Conservation (phyloP, 2,888 invertebrate species). For the Myopa testacea region DNA sequence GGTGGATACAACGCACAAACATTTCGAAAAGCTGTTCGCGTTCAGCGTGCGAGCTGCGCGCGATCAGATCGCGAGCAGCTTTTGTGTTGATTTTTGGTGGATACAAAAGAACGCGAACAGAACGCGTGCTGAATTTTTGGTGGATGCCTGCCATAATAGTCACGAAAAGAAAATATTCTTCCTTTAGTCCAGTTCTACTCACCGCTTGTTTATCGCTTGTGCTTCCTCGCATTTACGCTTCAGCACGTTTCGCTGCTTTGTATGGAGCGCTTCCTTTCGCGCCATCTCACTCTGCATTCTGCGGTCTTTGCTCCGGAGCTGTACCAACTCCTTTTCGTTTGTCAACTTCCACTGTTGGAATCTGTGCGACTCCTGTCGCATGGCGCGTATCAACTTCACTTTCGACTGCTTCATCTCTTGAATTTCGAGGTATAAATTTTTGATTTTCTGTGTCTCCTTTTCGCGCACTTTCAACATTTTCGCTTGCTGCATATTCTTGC, state of each 20-base stretch:
- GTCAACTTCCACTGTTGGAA: conserved; percentile 85
- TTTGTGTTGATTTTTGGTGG: too few relatives aligned
- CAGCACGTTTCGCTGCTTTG: conserved; percentile 84
- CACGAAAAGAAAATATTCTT: conserved; percentile 3
- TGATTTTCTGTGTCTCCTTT: conserved; percentile 82
- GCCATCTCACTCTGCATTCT: conserved; percentile 84
- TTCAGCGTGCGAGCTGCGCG: too few relatives aligned
- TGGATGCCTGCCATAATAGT: too few relatives aligned
- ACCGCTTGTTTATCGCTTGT: conserved; percentile 83
- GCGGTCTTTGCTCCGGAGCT: conserved; percentile 83
- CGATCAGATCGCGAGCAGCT: too few relatives aligned
- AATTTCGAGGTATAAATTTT: conserved; percentile 79
- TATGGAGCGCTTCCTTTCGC: conserved; percentile 81
- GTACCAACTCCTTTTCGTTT: conserved; percentile 83
- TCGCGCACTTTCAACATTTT: conserved; percentile 80
- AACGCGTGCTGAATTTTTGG: too few relatives aligned
- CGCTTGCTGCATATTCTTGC: conserved; percentile 78
- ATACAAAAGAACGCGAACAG: too few relatives aligned
- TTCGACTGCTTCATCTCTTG: conserved; percentile 82
- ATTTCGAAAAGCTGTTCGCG: too few relatives aligned
- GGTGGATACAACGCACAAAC: too few relatives aligned
- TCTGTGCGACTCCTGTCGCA: conserved; percentile 85
- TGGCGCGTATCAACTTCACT: conserved; percentile 84
- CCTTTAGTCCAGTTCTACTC: conserved; percentile 35
- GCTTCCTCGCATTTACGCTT: conserved; percentile 92